Evolutionary conservation across 2,797 vertebrate species (phyloP).

Genomic region (Artibeus jamaicensis): DNA sequence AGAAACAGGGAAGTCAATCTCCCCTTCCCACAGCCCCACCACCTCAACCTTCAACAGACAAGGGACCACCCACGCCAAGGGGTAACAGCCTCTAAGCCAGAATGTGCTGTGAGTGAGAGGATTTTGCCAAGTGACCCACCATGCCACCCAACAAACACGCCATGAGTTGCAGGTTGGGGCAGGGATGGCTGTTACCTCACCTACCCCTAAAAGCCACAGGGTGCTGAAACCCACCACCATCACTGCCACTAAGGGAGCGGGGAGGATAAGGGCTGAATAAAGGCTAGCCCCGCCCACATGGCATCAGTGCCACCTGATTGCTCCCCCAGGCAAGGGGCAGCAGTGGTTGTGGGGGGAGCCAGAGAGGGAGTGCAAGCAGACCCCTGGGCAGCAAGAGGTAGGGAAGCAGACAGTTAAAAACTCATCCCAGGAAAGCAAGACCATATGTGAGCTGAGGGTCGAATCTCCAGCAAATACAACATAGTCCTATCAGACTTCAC

Average conservation of each 20-base stretch:
- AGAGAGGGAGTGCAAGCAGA: background rate
- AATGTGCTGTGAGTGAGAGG: background rate
- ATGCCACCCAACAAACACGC: background rate
- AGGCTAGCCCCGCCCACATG: background rate
- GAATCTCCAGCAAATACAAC: background rate
- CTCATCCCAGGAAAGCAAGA: background rate
- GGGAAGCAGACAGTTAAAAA: background rate
- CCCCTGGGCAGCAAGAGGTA: background rate
- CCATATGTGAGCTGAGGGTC: background rate
- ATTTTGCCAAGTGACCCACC: background rate
- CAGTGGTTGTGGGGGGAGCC: background rate
- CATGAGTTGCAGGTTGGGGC: background rate
- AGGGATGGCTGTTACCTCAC: background rate
- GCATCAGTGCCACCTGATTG: background rate
- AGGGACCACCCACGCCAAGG: background rate
- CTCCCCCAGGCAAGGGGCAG: background rate
- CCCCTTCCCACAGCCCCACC: background rate
- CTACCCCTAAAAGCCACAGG: background rate
- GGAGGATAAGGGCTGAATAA: background rate
- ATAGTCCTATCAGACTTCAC: background rate
- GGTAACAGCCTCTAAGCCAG: background rate
- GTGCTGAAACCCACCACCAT: background rate
- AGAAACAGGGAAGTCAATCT: background rate
- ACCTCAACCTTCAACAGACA: background rate
- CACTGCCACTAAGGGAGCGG: background rate